Evolutionary conservation across 2,797 vertebrate genomes (phyloP), one percentile per base, ranked within the genome.

Genomic region (Knipowitschia caucasica): DNA sequence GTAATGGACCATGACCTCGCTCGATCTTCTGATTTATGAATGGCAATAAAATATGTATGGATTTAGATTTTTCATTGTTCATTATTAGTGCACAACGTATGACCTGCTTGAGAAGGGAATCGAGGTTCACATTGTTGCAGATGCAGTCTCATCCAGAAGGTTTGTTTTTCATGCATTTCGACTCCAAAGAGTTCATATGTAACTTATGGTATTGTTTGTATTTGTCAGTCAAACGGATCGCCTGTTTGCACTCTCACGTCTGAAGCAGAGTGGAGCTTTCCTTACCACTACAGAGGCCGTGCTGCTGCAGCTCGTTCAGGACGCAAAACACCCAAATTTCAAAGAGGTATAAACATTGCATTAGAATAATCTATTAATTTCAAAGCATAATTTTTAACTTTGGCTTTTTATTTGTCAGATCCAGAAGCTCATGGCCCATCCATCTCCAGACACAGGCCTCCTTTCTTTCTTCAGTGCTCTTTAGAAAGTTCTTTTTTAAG

Each of bases 151-250:
- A 7, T 92, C 94, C 31, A 89, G 92, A 64, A 94, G 91, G 93
- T 96, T 83, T 45, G n/a, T 27, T 10, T 52, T 57, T 5, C 4
- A 0, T 30, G 2, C 5, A 43, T 44, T 20, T 23, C n/a, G 20
- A 34, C 46, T 38, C 1, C 29, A 30, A 15, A 24, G 8, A 1
- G 12, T 4, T 12, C 26, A 17, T 38, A 17, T n/a, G n/a, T n/a
- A n/a, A n/a, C n/a, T n/a, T n/a, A n/a, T n/a, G n/a, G n/a, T n/a
- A n/a, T n/a, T n/a, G n/a, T n/a, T n/a, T n/a, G n/a, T n/a, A n/a
- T n/a, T n/a, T n/a, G n/a, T n/a, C 84, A 96, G 94, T 64, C 93
- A 95, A 80, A 91, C 93, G 9, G 94, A 95, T 69, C 87, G 93
- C 15, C 70, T 95, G 68, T 89, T 94, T 50, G 92, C 93, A 0